Percentiles rank a stretch among this genome's conserved stretches.
phyloP scores from a whole-genome alignment of 2,888 invertebrate species.

The Oscheius sp. region DNA sequence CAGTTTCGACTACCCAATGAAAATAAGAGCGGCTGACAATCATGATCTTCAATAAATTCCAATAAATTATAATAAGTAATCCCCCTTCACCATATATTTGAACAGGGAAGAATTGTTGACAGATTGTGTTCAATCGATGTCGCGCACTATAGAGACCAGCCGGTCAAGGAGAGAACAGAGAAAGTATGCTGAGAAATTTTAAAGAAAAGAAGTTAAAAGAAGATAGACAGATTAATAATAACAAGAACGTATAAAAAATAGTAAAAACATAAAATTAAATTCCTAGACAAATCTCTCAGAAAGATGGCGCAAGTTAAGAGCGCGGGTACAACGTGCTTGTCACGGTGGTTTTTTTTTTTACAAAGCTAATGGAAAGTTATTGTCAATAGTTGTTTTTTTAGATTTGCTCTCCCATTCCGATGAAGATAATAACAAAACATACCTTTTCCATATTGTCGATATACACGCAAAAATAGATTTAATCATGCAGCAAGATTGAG shows the following conservation, averaged over 20 bases:
- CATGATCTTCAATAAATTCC: too few species aligned
- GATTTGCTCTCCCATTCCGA: neutral
- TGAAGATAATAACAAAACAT: neutral
- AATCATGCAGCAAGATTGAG: slow-evolving; percentile 13
- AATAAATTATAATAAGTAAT: too few species aligned
- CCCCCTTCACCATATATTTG: slow-evolving; percentile 15
- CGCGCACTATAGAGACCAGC: slow-evolving; percentile 25
- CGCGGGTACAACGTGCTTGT: too few species aligned
- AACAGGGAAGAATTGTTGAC: slow-evolving; percentile 25
- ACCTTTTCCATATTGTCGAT: slow-evolving; percentile 14
- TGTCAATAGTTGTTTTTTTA: too few species aligned
- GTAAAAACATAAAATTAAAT: too few species aligned
- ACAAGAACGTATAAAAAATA: neutral
- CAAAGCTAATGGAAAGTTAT: too few species aligned
- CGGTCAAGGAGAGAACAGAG: slow-evolving; percentile 15
- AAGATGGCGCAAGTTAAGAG: too few species aligned
- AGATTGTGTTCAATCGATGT: slow-evolving; percentile 30
- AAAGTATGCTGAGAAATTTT: neutral
- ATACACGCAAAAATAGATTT: slow-evolving; percentile 27
- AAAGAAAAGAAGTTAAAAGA: neutral
- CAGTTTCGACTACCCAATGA: too few species aligned
- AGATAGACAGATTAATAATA: neutral
- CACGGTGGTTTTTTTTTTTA: too few species aligned
- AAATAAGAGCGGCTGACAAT: too few species aligned
- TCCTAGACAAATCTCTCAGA: too few species aligned